phyloP scores from a whole-genome alignment of 1,140 invertebrate genomes.

The Akabosia matsudoensis region DNA sequence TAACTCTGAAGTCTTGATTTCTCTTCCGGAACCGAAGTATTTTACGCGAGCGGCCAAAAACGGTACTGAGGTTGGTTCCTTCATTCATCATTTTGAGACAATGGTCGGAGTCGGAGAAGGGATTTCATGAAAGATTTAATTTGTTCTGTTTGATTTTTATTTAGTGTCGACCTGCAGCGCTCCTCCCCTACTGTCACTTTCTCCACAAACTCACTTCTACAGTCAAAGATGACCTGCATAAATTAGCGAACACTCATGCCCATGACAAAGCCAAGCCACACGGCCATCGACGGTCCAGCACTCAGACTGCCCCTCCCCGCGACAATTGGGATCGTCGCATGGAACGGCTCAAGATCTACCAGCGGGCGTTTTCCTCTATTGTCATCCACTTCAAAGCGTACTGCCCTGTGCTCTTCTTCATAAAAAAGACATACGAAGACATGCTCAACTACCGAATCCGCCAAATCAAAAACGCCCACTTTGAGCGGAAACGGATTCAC shows the following conservation, averaged over 20 bases:
- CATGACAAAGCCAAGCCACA: not conserved
- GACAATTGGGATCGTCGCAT: slow-evolving; percentile 29
- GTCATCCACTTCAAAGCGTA: slow-evolving; percentile 40
- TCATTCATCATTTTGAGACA: no score
- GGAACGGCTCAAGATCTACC: slow-evolving; percentile 36
- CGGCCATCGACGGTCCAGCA: not conserved
- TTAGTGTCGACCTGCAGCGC: not conserved
- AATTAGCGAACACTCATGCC: not conserved
- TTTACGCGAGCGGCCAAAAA: not conserved
- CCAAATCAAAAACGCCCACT: slow-evolving; percentile 28
- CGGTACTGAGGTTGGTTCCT: not conserved
- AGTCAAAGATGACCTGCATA: not conserved
- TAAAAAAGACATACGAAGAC: slow-evolving; percentile 43
- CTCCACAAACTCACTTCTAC: not conserved
- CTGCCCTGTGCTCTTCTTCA: slow-evolving; percentile 29
- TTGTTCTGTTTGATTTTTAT: not conserved
- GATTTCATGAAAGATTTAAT: not conserved
- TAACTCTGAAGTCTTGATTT: not conserved
- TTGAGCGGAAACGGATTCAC: slow-evolving; percentile 27
- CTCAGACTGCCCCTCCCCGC: not conserved
- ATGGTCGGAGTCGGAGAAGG: no score
- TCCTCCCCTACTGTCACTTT: not conserved
- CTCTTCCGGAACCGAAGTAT: not conserved
- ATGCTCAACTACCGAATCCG: slow-evolving; percentile 26
- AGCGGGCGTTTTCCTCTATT: slow-evolving; percentile 31